phyloP scores from a whole-genome alignment of 2,797 vertebrate genomes.

The Pseudochaenichthys georgianus region DNA sequence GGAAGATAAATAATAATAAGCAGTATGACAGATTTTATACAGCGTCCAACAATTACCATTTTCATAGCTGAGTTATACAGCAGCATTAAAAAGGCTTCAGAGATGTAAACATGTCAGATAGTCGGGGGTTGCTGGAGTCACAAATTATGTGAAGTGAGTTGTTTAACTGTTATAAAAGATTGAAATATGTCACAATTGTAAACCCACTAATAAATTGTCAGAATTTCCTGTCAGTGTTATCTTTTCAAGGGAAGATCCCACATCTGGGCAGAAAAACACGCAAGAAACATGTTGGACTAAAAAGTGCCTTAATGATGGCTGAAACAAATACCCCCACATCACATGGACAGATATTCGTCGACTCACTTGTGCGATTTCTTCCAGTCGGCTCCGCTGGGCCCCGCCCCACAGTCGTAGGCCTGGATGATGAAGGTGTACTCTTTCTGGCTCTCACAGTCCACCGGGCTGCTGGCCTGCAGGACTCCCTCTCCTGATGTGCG shows the following conservation, averaged over 20 bases:
- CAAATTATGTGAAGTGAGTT: background rate
- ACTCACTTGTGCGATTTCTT: slow-evolving; percentile 99
- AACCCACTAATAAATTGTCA: background rate
- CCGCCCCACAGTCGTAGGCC: slow-evolving; percentile 94
- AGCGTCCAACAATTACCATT: slow-evolving; percentile 20
- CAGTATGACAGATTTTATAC: slow-evolving; percentile 41
- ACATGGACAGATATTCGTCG: slow-evolving; percentile 1
- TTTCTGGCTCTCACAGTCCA: slow-evolving; percentile 97
- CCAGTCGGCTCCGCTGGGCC: slow-evolving; percentile 89
- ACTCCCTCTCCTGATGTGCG: slow-evolving; percentile 95
- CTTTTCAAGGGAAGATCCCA: background rate
- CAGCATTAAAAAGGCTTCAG: background rate
- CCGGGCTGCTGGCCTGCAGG: slow-evolving; percentile 88
- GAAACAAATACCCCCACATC: background rate
- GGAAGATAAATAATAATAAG: slow-evolving; percentile 27
- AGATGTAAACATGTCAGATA: slow-evolving; percentile 11
- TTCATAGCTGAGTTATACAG: background rate
- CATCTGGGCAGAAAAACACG: background rate
- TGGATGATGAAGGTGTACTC: slow-evolving; percentile 98
- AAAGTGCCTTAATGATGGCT: background rate
- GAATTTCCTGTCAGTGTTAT: background rate
- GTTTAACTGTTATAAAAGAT: no score
- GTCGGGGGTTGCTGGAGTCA: background rate
- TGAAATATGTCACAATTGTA: background rate
- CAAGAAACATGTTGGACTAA: background rate